Evolutionary conservation across 2,113 vertebrate species (phyloP).

Genomic region (Coptodon rendalli): DNA sequence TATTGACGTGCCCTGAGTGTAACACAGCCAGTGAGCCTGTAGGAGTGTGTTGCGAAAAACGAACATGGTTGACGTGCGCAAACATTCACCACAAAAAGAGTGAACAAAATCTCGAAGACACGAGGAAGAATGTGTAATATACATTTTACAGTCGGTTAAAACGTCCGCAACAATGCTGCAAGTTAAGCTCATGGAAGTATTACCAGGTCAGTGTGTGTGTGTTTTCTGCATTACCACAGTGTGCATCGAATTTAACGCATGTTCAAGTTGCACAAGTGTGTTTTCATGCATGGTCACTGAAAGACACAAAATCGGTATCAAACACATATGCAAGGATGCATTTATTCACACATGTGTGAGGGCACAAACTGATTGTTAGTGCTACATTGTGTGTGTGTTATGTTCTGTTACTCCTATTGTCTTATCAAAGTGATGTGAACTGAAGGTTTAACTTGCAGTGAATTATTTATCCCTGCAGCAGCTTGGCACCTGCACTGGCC

Average conservation of each 20-base stretch:
- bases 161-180: not conserved
- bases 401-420: slow-evolving; percentile 18
- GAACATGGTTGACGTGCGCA: not conserved
- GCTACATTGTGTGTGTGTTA: not conserved
- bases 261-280: not conserved
- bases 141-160: not conserved
- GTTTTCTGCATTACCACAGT: not conserved
- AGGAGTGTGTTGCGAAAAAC: not conserved
- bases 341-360: not conserved
- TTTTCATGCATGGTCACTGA: not conserved
- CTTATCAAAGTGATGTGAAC: slow-evolving; percentile 56
- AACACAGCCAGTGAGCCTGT: slow-evolving; percentile 33
- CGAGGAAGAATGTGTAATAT: not conserved
- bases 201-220: not conserved
- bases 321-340: not conserved
- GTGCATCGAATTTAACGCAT: not conserved
- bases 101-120: not conserved
- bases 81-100: not conserved
- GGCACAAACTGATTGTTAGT: not conserved
- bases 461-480: slow-evolving; percentile 64
- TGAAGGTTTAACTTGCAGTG: slow-evolving; percentile 53
- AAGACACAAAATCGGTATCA: not conserved
- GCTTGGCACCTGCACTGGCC: slow-evolving; percentile 29
- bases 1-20: slow-evolving; percentile 45
- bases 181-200: not conserved